These are phyloP conservation scores for Drosophila littoralis DNA, from an alignment of 1,140 invertebrate genomes.

Conservation along the genomic window DNA sequence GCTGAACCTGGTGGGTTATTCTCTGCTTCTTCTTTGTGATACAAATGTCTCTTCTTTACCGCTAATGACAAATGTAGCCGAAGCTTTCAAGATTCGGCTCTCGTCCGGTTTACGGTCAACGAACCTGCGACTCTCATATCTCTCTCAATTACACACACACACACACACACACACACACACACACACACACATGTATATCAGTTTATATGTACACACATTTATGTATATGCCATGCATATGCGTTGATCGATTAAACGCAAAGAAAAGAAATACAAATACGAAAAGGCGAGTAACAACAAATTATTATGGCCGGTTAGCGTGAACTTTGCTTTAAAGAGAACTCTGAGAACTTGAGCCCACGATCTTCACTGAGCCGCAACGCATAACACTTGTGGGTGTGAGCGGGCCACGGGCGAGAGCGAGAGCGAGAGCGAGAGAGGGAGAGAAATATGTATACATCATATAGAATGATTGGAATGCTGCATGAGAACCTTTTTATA, in stretches of 20 bases:
- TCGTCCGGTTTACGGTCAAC: conserved; percentile 82
- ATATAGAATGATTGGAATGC: conserved; percentile 15
- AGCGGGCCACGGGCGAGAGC: not conserved
- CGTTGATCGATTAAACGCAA: conserved; percentile 71
- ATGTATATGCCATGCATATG: conserved; percentile 48
- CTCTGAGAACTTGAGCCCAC: conserved; percentile 12
- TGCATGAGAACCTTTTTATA: conserved; percentile 9
- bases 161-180: not conserved
- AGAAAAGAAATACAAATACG: conserved; percentile 53
- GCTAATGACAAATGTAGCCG: conserved; percentile 48
- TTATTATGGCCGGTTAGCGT: conserved; percentile 48
- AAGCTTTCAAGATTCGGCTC: conserved; percentile 59
- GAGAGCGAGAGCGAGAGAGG: not conserved
- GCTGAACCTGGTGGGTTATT: conserved; percentile 10
- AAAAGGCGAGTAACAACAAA: conserved; percentile 55
- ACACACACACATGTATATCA: too few relatives aligned
- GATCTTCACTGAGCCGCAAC: conserved; percentile 37
- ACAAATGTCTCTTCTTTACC: conserved; percentile 46
- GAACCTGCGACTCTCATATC: conserved; percentile 70
- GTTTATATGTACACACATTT: conserved; percentile 12
- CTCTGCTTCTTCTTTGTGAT: conserved; percentile 2
- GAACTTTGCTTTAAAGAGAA: conserved; percentile 36
- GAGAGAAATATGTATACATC: not conserved
- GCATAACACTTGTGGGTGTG: not conserved
- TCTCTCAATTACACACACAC: conserved; percentile 25